Conservation (phyloP, 2,113 vertebrate genomes). For the Ia io region DNA sequence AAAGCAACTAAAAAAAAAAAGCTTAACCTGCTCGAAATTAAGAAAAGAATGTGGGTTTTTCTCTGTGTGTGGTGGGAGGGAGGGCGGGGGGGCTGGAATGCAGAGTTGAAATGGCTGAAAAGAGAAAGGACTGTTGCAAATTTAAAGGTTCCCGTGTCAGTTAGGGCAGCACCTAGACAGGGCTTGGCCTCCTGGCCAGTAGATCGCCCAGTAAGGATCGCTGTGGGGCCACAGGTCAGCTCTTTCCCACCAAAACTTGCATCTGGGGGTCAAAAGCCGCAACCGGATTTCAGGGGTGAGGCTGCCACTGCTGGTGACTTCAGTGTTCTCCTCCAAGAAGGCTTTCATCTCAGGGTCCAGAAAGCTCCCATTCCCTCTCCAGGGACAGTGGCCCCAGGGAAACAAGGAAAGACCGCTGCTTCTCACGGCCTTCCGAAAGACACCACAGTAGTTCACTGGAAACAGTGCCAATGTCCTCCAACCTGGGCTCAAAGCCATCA, state of each 20-base stretch:
- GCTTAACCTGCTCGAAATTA: not conserved
- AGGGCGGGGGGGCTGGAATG: not conserved
- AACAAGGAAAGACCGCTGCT: not conserved
- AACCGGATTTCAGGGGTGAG: slow-evolving; percentile 92
- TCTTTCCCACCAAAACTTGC: slow-evolving; percentile 91
- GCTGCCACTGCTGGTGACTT: slow-evolving; percentile 83
- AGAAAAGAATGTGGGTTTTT: not conserved
- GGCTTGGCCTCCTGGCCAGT: slow-evolving; percentile 97
- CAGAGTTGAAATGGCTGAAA: not conserved
- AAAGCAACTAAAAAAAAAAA: not conserved
- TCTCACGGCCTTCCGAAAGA: not conserved
- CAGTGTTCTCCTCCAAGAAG: slow-evolving; percentile 90
- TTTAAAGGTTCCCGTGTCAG: not conserved
- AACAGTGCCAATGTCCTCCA: not conserved
- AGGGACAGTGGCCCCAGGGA: not conserved
- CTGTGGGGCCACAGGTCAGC: slow-evolving; percentile 92
- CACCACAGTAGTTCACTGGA: not conserved
- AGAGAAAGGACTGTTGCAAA: not conserved
- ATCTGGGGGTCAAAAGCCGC: slow-evolving; percentile 90
- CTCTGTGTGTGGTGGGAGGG: not conserved
- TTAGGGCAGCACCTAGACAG: slow-evolving; percentile 85
- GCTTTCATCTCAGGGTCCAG: slow-evolving; percentile 75
- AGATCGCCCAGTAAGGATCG: slow-evolving; percentile 95
- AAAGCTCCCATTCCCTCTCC: slow-evolving; percentile 4
- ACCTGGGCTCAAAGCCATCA: slow-evolving; percentile 25